Evolutionary conservation across 2,797 vertebrate species (phyloP).

Genomic region (Helarctos malayanus): DNA sequence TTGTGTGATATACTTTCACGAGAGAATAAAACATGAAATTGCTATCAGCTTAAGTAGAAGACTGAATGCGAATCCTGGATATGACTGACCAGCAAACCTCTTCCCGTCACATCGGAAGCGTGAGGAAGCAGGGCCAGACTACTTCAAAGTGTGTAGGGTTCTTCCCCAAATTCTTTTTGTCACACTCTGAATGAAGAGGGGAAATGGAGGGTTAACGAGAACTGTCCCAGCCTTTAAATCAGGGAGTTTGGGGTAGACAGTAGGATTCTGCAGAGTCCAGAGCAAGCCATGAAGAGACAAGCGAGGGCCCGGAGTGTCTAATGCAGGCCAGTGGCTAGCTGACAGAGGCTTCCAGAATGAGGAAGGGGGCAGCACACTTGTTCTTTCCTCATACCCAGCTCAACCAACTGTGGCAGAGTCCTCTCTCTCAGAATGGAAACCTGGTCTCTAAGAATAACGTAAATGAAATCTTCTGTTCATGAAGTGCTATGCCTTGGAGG

Average conservation of each 20-base stretch:
- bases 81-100: not conserved
- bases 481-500: not conserved
- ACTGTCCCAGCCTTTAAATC: not conserved
- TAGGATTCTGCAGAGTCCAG: not conserved
- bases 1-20: not conserved
- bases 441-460: not conserved
- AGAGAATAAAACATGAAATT: not conserved
- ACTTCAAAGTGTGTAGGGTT: too few relatives aligned
- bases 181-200: not conserved
- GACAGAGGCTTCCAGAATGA: not conserved
- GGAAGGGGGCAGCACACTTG: not conserved
- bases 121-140: not conserved
- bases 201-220: not conserved
- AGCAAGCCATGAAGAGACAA: not conserved
- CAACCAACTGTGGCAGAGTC: not conserved
- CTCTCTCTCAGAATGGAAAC: not conserved
- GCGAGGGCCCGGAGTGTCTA: not conserved
- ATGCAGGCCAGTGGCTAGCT: rapidly evolving
- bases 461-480: not conserved
- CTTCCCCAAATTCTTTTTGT: not conserved
- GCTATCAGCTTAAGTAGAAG: not conserved
- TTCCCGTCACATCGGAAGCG: not conserved
- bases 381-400: not conserved
- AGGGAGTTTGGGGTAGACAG: not conserved
- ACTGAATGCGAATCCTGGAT: not conserved